Percentiles rank a stretch among this genome's conserved stretches.
Evolutionary conservation across 2,888 invertebrate genomes (phyloP).

Genomic region (Carpatolechia fugitivella): DNA sequence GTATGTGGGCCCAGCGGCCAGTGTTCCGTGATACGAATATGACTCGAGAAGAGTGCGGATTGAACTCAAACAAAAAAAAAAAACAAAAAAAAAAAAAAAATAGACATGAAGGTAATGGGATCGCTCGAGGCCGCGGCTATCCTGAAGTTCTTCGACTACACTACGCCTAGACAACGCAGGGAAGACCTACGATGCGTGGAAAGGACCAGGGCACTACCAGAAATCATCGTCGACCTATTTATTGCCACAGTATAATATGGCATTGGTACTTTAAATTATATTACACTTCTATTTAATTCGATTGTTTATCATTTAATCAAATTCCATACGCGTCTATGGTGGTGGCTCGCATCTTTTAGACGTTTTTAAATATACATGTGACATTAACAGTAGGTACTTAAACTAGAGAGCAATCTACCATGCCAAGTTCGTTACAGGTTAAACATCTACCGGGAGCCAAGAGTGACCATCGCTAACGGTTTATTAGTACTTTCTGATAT

Average conservation of each 20-base stretch:
- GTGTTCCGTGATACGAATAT: constrained; percentile 72
- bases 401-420: constrained; percentile 55
- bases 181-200: constrained; percentile 38
- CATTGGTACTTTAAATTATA: constrained; percentile 25
- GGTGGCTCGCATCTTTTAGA: constrained; percentile 53
- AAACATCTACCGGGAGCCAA: constrained; percentile 62
- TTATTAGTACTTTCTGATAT: constrained; percentile 35
- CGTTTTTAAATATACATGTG: constrained; percentile 35
- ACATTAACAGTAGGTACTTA: constrained; percentile 46
- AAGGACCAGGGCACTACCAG: constrained; percentile 43
- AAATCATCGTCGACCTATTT: constrained; percentile 37
- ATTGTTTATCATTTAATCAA: constrained; percentile 41
- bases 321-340: constrained; percentile 59
- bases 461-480: constrained; percentile 48
- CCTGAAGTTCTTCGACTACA: constrained; percentile 53
- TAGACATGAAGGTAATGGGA: constrained; percentile 43
- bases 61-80: constrained; percentile 37
- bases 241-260: constrained; percentile 35
- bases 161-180: constrained; percentile 67
- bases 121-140: constrained; percentile 57
- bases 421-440: constrained; percentile 49
- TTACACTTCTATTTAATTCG: constrained; percentile 30
- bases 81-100: constrained; percentile 33
- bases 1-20: constrained; percentile 50
- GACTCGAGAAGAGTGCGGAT: constrained; percentile 64